Evolutionary conservation across 92 coral and sea anemone species (phyloP).

Genomic region (Bergia sp.): DNA sequence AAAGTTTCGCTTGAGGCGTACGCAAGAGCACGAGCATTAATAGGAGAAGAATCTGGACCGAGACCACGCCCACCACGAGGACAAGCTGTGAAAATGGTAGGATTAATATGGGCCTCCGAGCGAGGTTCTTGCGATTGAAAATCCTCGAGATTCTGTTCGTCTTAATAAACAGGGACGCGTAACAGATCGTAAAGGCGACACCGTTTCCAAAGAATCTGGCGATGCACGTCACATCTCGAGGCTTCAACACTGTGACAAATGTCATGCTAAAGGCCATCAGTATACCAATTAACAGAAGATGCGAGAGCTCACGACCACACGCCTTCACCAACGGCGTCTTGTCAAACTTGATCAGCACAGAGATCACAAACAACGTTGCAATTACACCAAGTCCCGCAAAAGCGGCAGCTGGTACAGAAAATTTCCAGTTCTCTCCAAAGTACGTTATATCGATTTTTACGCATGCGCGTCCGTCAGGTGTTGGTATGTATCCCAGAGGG

Average conservation of each 20-base stretch:
- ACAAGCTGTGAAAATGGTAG: conserved; percentile 88
- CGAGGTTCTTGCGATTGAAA: conserved; percentile 87
- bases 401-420: conserved; percentile 68
- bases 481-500: conserved; percentile 77
- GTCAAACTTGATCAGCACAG: conserved; percentile 68
- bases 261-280: conserved; percentile 71
- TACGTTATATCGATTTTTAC: conserved; percentile 52
- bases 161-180: conserved; percentile 88
- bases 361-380: conserved; percentile 64
- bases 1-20: conserved; percentile 63
- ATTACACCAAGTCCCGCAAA: conserved; percentile 72
- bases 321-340: conserved; percentile 91
- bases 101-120: conserved; percentile 78
- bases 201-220: conserved; percentile 80
- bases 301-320: conserved; percentile 87
- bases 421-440: conserved; percentile 62
- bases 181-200: conserved; percentile 79
- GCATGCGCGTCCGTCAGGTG: conserved; percentile 55
- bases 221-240: conserved; percentile 67
- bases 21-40: conserved; percentile 70
- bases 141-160: conserved; percentile 90
- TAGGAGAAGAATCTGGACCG: conserved; percentile 77
- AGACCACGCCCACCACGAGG: conserved; percentile 76
- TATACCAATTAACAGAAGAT: conserved; percentile 73
- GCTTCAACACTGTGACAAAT: conserved; percentile 67